Conservation (phyloP, 2,888 invertebrate species). For the Brenthis ino region DNA sequence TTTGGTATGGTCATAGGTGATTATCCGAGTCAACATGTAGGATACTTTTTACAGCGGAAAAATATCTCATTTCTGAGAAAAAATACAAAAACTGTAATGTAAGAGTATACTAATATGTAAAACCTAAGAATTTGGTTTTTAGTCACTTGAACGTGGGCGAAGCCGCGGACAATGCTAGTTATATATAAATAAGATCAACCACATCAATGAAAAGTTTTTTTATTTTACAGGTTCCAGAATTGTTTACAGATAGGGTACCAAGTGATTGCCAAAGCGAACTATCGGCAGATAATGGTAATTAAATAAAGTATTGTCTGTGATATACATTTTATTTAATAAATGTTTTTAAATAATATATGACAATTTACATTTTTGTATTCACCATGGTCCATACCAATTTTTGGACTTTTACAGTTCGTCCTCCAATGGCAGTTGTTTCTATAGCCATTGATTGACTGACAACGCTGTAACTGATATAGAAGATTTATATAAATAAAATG, state of each 20-base stretch:
- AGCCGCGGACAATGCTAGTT: too few relatives aligned
- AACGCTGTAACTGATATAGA: constrained; percentile 61
- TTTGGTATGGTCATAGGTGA: too few relatives aligned
- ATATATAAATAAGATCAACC: too few relatives aligned
- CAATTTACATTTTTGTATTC: constrained; percentile 32
- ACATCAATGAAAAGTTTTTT: neutral
- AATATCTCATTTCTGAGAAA: too few relatives aligned
- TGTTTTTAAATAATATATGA: constrained; percentile 28
- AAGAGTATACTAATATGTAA: too few relatives aligned
- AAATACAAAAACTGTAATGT: too few relatives aligned
- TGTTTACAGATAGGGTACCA: constrained; percentile 75
- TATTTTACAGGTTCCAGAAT: constrained; percentile 70
- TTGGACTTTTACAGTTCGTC: constrained; percentile 70
- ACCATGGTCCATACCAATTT: constrained; percentile 70
- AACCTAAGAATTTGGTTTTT: too few relatives aligned
- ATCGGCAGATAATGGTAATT: constrained; percentile 64
- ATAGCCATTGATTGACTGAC: constrained; percentile 72
- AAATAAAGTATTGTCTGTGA: constrained; percentile 43
- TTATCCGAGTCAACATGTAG: too few relatives aligned
- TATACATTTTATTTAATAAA: constrained; percentile 25
- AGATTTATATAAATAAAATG: neutral
- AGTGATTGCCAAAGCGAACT: constrained; percentile 78
- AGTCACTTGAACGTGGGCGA: too few relatives aligned
- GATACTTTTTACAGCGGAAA: too few relatives aligned
- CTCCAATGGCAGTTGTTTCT: constrained; percentile 70